These are phyloP conservation scores for Drosophila hamatofila DNA, from an alignment of 2,888 invertebrate species.

Conservation along the genomic window DNA sequence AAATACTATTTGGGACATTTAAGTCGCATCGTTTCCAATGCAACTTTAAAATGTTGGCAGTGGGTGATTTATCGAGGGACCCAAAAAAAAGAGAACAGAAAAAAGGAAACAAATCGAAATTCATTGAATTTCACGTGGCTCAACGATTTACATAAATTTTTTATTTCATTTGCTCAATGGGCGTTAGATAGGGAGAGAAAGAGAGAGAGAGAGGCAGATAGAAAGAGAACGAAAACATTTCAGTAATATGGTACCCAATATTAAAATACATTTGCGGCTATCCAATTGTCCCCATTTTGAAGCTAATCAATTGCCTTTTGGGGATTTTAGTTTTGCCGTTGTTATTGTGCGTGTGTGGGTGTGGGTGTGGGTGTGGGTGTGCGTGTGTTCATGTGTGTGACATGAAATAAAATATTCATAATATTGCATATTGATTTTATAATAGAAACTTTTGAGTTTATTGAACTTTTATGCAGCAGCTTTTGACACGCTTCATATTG, in stretches of 20 bases:
- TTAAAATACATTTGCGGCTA: constrained; percentile 55
- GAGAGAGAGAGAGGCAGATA: not conserved
- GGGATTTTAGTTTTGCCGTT: constrained; percentile 54
- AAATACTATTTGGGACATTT: constrained; percentile 41
- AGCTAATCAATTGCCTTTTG: constrained; percentile 71
- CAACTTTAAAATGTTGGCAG: constrained; percentile 44
- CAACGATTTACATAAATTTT: constrained; percentile 69
- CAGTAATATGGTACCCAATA: constrained; percentile 29
- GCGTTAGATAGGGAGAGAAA: constrained; percentile 13
- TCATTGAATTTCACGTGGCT: constrained; percentile 66
- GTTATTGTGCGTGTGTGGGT: constrained; percentile 17
- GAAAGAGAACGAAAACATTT: not conserved
- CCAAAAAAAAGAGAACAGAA: constrained; percentile 11
- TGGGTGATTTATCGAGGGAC: constrained; percentile 53
- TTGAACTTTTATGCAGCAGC: constrained; percentile 53
- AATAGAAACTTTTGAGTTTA: constrained; percentile 52
- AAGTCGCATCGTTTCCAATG: constrained; percentile 36
- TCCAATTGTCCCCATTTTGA: constrained; percentile 50
- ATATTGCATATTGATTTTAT: constrained; percentile 70
- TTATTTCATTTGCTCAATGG: constrained; percentile 63
- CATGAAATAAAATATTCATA: constrained; percentile 67
- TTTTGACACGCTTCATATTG: constrained; percentile 29
- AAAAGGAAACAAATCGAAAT: constrained; percentile 48
- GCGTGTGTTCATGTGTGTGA: constrained; percentile 9
- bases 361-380: constrained; percentile 16